A percentile compares a stretch with the other conserved stretches of the same genome.
Conservation (phyloP, 2,888 invertebrate species). For the Leptinotarsa tumamoca region DNA sequence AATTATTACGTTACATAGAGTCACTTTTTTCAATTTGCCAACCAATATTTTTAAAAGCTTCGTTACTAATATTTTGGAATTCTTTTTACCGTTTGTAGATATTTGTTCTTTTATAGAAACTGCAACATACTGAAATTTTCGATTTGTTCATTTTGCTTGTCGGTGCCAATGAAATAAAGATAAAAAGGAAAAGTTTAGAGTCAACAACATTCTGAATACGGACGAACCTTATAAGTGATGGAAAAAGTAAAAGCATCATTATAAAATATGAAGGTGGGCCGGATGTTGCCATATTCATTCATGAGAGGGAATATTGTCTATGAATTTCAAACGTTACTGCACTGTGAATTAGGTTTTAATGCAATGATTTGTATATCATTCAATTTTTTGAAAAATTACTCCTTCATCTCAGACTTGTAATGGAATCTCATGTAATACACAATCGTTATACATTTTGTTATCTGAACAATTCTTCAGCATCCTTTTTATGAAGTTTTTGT, state of each 20-base stretch:
- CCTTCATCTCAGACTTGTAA: no score
- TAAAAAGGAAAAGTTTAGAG: constrained; percentile 21
- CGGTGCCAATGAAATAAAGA: background rate
- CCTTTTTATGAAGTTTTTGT: no score
- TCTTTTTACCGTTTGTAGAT: no score
- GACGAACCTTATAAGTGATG: constrained; percentile 30
- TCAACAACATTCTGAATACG: constrained; percentile 33
- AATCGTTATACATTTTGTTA: no score
- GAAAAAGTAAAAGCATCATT: constrained; percentile 41
- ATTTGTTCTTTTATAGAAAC: no score
- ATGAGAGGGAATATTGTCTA: background rate
- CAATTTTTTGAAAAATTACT: background rate
- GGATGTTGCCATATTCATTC: constrained; percentile 21
- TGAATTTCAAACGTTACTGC: background rate
- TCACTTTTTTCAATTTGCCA: no score
- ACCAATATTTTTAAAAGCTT: no score
- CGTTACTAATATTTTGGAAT: no score
- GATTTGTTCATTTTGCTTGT: background rate
- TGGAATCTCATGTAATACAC: no score
- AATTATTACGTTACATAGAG: no score
- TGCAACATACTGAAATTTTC: background rate
- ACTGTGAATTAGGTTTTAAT: no score
- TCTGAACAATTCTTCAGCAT: no score
- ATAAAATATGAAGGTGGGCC: constrained; percentile 19
- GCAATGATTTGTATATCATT: background rate